Conservation (phyloP, 2,797 vertebrate genomes). For the Rhabdophis nuchalis region DNA sequence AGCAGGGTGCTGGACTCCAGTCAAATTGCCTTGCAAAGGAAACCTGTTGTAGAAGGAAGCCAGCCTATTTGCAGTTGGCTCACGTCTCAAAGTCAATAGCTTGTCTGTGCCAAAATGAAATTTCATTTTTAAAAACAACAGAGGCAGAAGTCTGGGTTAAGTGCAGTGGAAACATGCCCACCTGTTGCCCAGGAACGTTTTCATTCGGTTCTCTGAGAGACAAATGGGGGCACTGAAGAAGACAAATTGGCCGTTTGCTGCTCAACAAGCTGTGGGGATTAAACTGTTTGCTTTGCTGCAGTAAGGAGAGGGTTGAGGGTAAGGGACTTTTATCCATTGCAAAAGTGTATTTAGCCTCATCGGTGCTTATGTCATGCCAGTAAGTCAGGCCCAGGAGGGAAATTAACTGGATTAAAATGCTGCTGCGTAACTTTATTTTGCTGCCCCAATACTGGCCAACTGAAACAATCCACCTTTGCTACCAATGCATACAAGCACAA, state of each 20-base stretch:
- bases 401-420: not conserved
- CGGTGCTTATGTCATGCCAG: not conserved
- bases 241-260: slow-evolving; percentile 12
- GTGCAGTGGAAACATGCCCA: slow-evolving; percentile 21
- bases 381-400: not conserved
- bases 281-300: not conserved
- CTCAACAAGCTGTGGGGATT: slow-evolving; percentile 5
- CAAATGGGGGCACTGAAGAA: not conserved
- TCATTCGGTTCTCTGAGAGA: slow-evolving; percentile 20
- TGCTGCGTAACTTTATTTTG: not conserved
- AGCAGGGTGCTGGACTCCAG: not conserved
- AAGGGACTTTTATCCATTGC: not conserved
- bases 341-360: not conserved
- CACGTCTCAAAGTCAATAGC: not conserved
- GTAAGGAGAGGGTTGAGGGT: not conserved
- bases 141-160: slow-evolving; percentile 27
- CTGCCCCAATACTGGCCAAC: not conserved
- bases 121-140: slow-evolving; percentile 36
- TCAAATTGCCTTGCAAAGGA: not conserved
- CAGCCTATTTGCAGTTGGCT: not conserved
- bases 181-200: slow-evolving; percentile 27
- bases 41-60: not conserved
- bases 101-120: slow-evolving; percentile 33
- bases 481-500: not conserved
- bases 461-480: not conserved